phyloP scores from a whole-genome alignment of 2,113 vertebrate species.

The Calyptommatus sinebrachiatus region DNA sequence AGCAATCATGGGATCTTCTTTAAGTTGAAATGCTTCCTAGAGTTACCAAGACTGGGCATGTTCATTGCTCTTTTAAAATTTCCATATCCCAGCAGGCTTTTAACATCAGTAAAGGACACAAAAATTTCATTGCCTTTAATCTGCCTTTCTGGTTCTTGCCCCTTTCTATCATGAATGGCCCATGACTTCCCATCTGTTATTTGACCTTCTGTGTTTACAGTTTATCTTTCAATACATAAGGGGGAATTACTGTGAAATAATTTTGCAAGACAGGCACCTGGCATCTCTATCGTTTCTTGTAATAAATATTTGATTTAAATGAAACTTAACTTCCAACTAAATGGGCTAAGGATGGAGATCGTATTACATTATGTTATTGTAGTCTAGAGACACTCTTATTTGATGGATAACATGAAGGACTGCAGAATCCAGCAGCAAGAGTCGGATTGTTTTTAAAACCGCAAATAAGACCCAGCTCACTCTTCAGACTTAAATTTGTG shows the following conservation, averaged over 20 bases:
- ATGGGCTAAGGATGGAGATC: neutral
- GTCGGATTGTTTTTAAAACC: rapidly evolving
- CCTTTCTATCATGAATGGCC: neutral
- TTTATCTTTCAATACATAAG: conserved; percentile 25
- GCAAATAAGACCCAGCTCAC: neutral
- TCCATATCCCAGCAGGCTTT: too few relatives aligned
- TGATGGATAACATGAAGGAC: rapidly evolving
- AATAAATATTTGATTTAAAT: conserved; percentile 29
- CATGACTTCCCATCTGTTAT: neutral
- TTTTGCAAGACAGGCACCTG: conserved; percentile 19
- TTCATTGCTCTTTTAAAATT: too few relatives aligned
- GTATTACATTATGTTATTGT: rapidly evolving
- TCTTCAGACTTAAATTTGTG: neutral
- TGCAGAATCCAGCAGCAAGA: neutral
- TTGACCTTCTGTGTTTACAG: conserved; percentile 10
- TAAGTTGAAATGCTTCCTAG: too few relatives aligned
- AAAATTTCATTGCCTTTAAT: neutral
- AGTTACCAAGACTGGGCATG: too few relatives aligned
- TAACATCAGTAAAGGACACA: neutral
- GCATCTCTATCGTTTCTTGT: conserved; percentile 7
- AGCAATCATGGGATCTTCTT: too few relatives aligned
- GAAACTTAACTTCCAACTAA: conserved; percentile 15
- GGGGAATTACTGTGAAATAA: conserved; percentile 21
- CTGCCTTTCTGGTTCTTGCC: neutral
- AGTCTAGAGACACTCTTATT: rapidly evolving